Evolutionary conservation across 2,888 invertebrate genomes (phyloP), one percentile per base, ranked within the genome.

Genomic region (Thymelicus acteon): DNA sequence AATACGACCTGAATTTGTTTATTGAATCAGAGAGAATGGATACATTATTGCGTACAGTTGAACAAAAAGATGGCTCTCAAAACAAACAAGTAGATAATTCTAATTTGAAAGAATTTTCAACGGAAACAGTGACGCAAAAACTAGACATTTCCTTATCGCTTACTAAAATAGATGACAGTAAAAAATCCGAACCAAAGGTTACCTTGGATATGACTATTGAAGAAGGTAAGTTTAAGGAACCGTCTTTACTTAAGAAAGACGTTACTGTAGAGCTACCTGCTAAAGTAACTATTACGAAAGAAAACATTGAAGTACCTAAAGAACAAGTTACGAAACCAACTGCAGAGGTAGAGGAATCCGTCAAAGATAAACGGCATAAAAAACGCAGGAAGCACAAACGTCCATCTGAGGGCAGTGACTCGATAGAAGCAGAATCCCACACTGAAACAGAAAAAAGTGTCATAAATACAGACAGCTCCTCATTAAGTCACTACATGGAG

Each of bases 301-400:
- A 83, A 66, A 49, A 47, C n/a, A 54, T 19, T 80, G 83, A 76
- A 71, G 74, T 74, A 63, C 75, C 82, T 54, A 73, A 77, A 44
- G 64, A 76, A 44, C 80, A 84, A 61, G 72, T 77, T 76, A 67
- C 40, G 47, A 81, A 79, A 76, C 60, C 65, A 60, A n/a, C 40
- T 6, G 39, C 76, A 5, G 76, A 79, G 64, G 75, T 81, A 13
- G 79, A 81, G 71, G 85, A 85, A 71, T 75, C 82, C 10, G 76
- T 75, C 13, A 85, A 83, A 73, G 94, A 94, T 75, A 95, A 95
- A 78, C 90, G 92, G 84, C 95, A 93, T 87, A 95, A 95, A 89
- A 95, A 94, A 93, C 95, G 94, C 92, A 96, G 95, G 92, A 96
- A 95, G 86, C 94, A 92, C 82, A 95, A 95, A 86, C 89, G 89